A percentile compares a stretch with the other conserved stretches of the same genome.
Conservation (phyloP, 1,140 invertebrate genomes). For the Drosophila kepulauana region DNA sequence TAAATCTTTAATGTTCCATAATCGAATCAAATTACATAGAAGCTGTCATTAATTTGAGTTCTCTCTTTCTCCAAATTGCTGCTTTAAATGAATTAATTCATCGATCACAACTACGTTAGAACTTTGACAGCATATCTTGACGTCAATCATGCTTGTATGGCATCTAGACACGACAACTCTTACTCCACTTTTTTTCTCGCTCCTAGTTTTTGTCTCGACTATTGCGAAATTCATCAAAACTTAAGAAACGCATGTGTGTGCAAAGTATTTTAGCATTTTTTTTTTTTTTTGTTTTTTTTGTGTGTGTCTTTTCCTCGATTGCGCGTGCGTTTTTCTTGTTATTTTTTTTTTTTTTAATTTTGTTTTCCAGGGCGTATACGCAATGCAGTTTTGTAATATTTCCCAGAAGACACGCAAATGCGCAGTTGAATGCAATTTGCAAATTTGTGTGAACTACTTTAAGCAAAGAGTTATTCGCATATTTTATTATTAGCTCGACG, state of each 20-base stretch:
- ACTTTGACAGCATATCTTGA: no score
- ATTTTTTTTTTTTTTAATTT: neutral
- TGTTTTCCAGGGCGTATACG: slow-evolving; percentile 47
- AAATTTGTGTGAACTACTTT: slow-evolving; percentile 19
- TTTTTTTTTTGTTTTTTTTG: neutral
- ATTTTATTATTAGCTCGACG: slow-evolving; percentile 20
- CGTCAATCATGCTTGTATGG: no score
- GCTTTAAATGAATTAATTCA: no score
- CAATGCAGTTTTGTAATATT: slow-evolving; percentile 41
- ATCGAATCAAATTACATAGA: no score
- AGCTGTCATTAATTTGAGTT: no score
- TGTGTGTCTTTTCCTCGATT: neutral
- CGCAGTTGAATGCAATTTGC: slow-evolving; percentile 11
- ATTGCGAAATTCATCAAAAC: no score
- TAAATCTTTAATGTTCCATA: no score
- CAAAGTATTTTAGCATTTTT: slow-evolving; percentile 17
- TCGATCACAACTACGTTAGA: no score
- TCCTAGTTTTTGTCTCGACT: no score
- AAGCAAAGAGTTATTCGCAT: slow-evolving; percentile 11
- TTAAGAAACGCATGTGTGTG: slow-evolving; percentile 6
- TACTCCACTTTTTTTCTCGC: no score
- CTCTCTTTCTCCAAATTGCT: no score
- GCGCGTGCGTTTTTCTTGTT: neutral
- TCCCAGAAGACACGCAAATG: slow-evolving; percentile 47
- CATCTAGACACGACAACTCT: no score